Base-by-base conservation (phyloP, 2,113 vertebrate species). In the Melospiza georgiana region DNA sequence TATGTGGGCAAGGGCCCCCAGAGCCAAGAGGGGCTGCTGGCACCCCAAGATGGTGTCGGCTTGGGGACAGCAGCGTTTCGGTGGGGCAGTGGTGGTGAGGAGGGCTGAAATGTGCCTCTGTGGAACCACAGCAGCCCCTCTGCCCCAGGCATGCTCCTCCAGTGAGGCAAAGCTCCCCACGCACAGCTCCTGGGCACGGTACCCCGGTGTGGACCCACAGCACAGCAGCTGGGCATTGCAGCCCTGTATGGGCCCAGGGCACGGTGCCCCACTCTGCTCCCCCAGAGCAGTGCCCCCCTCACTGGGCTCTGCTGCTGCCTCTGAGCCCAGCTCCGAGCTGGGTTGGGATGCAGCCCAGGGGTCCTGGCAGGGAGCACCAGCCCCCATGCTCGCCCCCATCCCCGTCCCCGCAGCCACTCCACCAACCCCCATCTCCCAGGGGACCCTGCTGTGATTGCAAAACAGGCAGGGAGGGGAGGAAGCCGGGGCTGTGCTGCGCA, bases 151-250 rank as follows among this genome's bases (percentile, higher is more conserved):
- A 19, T 18, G 52, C 1, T 6, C 3, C 22, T 43, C 13, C 19
- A 4, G 35, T 15, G 22, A 12, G n/a, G 1, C 44, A 61, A 59
- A 59, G 24, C 23, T 14, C 41, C 72, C 31, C 20, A 7, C 1
- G 15, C 15, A 27, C 2, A 7, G 41, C 22, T 21, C 37, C 61
- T 21, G 30, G 52, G 62, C 41, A 68, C 0, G 0, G 72, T 3
- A 12, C 37, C 25, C 22, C 0, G 0, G 27, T 17, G 20, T 3
- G 13, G 11, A 22, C 10, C 46, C 15, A 0, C 3, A 31, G 54
- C 10, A 28, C 28, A 54, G 41, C 43, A 10, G 16, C 49, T 14
- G 54, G 75, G 59, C 46, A 33, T 0, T 6, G 30, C 11, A 19
- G 7, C 35, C 52, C 13, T 5, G 5, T 2, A 1, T 2, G 13